Evolutionary conservation across 2,888 invertebrate species (phyloP).

Genomic region (Hirtodrosophila trivittata): DNA sequence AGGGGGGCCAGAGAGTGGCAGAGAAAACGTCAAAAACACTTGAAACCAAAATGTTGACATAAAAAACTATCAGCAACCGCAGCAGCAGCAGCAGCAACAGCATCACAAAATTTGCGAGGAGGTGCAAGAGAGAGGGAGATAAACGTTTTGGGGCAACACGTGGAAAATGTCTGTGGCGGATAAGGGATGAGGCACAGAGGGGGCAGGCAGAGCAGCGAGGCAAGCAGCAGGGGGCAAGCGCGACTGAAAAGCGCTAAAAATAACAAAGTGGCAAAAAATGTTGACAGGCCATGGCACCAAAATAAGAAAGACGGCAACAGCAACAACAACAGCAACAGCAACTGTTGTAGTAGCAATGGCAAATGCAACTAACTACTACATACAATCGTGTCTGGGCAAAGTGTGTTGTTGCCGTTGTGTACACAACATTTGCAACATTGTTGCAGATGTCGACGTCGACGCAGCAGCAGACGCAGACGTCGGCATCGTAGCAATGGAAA

Average conservation of each 20-base stretch:
- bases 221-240: conserved; percentile 3
- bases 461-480: conserved; percentile 5
- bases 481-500: conserved; percentile 53
- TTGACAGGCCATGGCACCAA: conserved; percentile 56
- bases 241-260: conserved; percentile 56
- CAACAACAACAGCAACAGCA: conserved; percentile 11
- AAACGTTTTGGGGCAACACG: conserved; percentile 38
- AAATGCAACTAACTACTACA: conserved; percentile 19
- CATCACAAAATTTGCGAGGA: conserved; percentile 1
- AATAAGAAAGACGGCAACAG: conserved; percentile 19
- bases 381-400: conserved; percentile 52
- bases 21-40: conserved; percentile 39
- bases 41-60: conserved; percentile 41
- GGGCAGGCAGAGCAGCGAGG: neutral
- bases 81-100: conserved; percentile 1
- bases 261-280: conserved; percentile 66
- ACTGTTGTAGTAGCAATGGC: neutral
- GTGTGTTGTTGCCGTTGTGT: conserved; percentile 41
- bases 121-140: conserved; percentile 3
- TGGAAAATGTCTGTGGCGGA: conserved; percentile 39
- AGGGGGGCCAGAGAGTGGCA: conserved; percentile 2
- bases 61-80: conserved; percentile 30
- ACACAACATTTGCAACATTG: conserved; percentile 56
- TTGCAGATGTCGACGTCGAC: conserved; percentile 41
- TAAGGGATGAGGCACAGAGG: no score